Conservation (phyloP, 2,888 invertebrate genomes). For the Hofmannophila pseudospretella region DNA sequence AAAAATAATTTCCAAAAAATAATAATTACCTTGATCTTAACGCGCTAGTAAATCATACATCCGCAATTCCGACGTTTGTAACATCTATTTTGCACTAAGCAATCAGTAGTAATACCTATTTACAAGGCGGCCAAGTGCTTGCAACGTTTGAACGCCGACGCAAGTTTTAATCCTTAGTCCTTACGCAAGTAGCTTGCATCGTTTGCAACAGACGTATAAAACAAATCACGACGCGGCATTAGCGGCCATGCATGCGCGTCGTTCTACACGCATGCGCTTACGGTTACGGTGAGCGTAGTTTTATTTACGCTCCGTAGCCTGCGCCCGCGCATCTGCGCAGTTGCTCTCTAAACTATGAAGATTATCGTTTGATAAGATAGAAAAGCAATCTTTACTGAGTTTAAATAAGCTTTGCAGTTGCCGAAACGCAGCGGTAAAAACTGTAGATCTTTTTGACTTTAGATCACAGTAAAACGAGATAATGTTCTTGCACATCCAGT, state of each 20-base stretch:
- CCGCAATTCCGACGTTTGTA: too few species aligned
- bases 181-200: too few species aligned
- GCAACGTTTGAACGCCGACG: too few species aligned
- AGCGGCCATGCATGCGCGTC: slow-evolving; percentile 20
- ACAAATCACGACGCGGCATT: slow-evolving; percentile 10
- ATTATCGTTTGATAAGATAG: slow-evolving; percentile 5
- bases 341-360: slow-evolving; percentile 15
- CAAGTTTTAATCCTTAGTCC: too few species aligned
- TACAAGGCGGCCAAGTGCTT: too few species aligned
- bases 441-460: slow-evolving; percentile 4
- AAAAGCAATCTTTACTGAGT: slow-evolving; percentile 1
- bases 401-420: not conserved
- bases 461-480: slow-evolving; percentile 9
- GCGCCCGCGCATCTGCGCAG: slow-evolving; percentile 13
- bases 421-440: not conserved
- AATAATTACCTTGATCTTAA: too few species aligned
- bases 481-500: not conserved
- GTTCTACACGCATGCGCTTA: slow-evolving; percentile 24
- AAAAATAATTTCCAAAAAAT: too few species aligned
- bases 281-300: slow-evolving; percentile 26
- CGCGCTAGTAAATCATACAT: too few species aligned
- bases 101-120: too few species aligned
- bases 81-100: too few species aligned
- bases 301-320: slow-evolving; percentile 31
- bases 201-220: too few species aligned